phyloP scores from a whole-genome alignment of 2,797 vertebrate species.

The Scolopax bukidnonensis region DNA sequence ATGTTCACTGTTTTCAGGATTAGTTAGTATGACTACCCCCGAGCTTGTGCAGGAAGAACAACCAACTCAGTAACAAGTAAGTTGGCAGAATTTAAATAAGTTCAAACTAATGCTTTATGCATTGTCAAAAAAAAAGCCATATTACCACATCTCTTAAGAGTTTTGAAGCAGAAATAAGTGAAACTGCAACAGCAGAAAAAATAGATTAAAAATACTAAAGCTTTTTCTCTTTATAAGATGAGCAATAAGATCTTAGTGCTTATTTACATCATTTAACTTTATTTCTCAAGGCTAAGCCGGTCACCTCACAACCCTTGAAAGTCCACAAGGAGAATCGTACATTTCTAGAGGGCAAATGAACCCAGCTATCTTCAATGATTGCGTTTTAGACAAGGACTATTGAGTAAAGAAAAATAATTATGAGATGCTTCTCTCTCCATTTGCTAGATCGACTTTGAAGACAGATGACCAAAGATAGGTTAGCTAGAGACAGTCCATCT shows the following conservation, averaged over 20 bases:
- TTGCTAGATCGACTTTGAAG: neutral
- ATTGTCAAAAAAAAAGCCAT: neutral
- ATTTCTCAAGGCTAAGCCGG: neutral
- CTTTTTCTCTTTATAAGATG: neutral
- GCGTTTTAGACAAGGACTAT: neutral
- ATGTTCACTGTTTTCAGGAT: neutral
- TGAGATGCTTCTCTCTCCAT: neutral
- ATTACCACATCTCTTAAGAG: neutral
- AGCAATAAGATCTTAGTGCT: neutral
- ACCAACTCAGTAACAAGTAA: neutral
- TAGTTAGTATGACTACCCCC: neutral
- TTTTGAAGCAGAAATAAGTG: neutral
- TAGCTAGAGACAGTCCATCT: neutral
- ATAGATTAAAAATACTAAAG: neutral
- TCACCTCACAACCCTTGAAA: neutral
- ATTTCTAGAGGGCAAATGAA: neutral
- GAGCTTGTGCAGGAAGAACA: neutral
- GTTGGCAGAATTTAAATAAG: neutral
- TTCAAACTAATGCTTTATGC: neutral
- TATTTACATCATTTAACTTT: neutral
- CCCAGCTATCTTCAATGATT: neutral
- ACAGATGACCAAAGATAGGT: neutral
- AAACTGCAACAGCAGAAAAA: neutral
- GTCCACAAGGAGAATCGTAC: neutral
- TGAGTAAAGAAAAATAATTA: neutral